phyloP scores from a whole-genome alignment of 2,113 vertebrate genomes.

The Tragelaphus buxtoni region DNA sequence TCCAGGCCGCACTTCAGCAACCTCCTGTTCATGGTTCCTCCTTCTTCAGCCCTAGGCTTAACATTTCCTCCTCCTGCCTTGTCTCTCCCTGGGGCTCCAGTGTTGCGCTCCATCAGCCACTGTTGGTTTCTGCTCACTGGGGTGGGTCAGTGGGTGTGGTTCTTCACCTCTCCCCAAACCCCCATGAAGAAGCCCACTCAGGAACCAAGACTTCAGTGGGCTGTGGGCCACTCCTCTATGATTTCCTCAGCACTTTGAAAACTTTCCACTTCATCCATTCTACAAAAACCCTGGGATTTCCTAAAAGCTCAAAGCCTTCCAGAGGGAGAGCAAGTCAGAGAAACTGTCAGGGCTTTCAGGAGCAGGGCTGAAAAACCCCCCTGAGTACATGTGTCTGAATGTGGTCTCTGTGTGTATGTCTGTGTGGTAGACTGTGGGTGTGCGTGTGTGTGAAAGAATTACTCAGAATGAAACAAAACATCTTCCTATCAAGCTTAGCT shows the following conservation, averaged over 20 bases:
- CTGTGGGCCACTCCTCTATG: not conserved
- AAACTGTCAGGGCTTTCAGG: not conserved
- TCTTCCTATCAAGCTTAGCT: not conserved
- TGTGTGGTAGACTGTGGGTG: not conserved
- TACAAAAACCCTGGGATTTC: not conserved
- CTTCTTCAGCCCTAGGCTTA: not conserved
- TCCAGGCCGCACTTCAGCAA: not conserved
- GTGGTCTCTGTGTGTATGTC: not conserved
- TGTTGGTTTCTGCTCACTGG: not conserved
- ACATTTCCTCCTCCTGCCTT: not conserved
- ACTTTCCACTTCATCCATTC: not conserved
- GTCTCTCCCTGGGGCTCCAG: not conserved
- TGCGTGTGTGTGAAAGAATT: not conserved
- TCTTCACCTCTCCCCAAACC: not conserved
- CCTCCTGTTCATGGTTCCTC: not conserved
- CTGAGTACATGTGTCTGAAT: not conserved
- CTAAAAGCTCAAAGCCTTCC: not conserved
- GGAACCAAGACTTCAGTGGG: not conserved
- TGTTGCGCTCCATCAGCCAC: not conserved
- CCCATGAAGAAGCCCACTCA: rapidly evolving
- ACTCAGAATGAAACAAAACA: constrained; percentile 42
- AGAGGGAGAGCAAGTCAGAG: not conserved
- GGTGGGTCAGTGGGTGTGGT: not conserved
- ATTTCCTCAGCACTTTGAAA: not conserved
- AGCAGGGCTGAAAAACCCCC: not conserved